These are phyloP conservation scores for Bovichtus diacanthus DNA, from an alignment of 2,797 vertebrate genomes.

Conservation along the genomic window DNA sequence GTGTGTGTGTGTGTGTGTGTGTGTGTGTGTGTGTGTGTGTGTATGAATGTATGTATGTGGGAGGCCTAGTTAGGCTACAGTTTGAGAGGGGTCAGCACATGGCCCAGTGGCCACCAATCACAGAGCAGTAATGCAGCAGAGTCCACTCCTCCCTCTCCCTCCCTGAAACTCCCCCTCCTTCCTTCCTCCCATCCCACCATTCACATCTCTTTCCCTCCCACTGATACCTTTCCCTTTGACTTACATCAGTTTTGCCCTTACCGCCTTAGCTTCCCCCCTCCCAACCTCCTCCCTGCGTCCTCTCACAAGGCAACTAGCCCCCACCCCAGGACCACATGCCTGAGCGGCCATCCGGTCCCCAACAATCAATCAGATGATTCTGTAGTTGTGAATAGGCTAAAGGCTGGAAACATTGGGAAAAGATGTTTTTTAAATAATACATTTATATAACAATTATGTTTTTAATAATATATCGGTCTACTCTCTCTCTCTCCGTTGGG, in stretches of 20 bases:
- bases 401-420: no score
- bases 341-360: background rate
- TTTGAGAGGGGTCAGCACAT: conserved; percentile 68
- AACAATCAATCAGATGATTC: conserved; percentile 4
- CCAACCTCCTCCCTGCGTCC: background rate
- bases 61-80: conserved; percentile 67
- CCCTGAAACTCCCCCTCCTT: background rate
- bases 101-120: conserved; percentile 63
- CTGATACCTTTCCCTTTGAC: conserved; percentile 37
- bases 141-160: conserved; percentile 28
- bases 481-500: no score
- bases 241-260: conserved; percentile 26
- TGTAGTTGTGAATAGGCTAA: background rate
- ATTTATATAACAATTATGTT: background rate
- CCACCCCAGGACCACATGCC: background rate
- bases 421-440: background rate
- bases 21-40: conserved; percentile 15
- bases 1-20: conserved; percentile 27
- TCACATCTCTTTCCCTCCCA: conserved; percentile 43
- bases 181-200: conserved; percentile 25
- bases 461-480: no score
- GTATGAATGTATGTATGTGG: conserved; percentile 24
- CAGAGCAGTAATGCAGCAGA: conserved; percentile 28
- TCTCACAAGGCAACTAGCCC: conserved; percentile 11
- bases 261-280: background rate